Evolutionary conservation across 2,888 invertebrate genomes (phyloP).

Genomic region (Eupithecia pulchellata): DNA sequence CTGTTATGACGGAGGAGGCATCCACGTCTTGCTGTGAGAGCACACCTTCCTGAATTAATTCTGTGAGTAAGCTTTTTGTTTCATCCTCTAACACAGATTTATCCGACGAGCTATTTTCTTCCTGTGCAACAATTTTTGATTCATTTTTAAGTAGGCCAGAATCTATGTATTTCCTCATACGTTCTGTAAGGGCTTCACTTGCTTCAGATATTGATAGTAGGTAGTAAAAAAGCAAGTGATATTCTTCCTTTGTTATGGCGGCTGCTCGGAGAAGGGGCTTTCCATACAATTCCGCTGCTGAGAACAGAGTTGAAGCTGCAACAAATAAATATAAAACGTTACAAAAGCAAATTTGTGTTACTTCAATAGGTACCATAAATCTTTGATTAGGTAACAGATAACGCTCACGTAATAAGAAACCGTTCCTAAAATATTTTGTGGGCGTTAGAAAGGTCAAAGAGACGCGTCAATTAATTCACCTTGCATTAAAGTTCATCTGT

Average conservation of each 20-base stretch:
- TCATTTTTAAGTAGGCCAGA: conserved; percentile 76
- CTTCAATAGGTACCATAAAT: conserved; percentile 9
- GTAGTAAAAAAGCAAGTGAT: conserved; percentile 83
- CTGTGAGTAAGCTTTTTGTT: conserved; percentile 74
- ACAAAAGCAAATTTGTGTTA: conserved; percentile 10
- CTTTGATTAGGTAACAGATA: conserved; percentile 32
- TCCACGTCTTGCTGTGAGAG: conserved; percentile 78
- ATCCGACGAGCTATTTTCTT: conserved; percentile 53
- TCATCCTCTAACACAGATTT: conserved; percentile 61
- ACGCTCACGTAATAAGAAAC: conserved; percentile 35
- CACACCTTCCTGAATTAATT: conserved; percentile 79
- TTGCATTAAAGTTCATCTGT: conserved; percentile 67
- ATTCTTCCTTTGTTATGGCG: conserved; percentile 82
- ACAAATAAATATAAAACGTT: conserved; percentile 64
- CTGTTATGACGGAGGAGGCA: conserved; percentile 70
- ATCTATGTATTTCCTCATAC: conserved; percentile 81
- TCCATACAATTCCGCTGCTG: conserved; percentile 87
- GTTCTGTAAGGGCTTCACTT: conserved; percentile 77
- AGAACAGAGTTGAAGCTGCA: conserved; percentile 83
- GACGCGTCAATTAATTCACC: conserved; percentile 66
- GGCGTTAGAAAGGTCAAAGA: conserved; percentile 62
- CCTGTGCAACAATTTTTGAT: conserved; percentile 56
- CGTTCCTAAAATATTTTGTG: conserved; percentile 53
- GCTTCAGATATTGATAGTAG: conserved; percentile 81
- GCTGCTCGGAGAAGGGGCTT: conserved; percentile 84